Evolutionary conservation across 2,113 vertebrate genomes (phyloP).

Genomic region (Semicossyphus pulcher): DNA sequence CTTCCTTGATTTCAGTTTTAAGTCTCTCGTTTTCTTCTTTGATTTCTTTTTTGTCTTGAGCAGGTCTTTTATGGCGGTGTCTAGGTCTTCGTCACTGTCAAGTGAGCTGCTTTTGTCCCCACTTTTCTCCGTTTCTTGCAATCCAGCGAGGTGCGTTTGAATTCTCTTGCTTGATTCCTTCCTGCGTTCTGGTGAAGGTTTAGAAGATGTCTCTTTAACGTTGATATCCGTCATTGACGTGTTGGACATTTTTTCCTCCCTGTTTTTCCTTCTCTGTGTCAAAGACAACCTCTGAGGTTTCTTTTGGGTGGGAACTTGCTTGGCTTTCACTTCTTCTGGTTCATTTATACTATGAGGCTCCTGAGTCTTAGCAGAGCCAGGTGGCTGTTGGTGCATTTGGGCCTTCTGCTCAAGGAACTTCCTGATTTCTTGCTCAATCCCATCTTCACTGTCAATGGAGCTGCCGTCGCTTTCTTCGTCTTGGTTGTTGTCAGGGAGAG

Average conservation of each 20-base stretch:
- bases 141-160: constrained; percentile 19
- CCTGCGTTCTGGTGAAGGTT: constrained; percentile 36
- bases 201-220: constrained; percentile 31
- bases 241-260: constrained; percentile 54
- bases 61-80: constrained; percentile 93
- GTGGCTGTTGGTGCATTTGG: constrained; percentile 80
- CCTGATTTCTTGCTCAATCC: constrained; percentile 95
- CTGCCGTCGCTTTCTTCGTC: constrained; percentile 85
- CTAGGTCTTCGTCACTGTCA: constrained; percentile 96
- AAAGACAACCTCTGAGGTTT: constrained; percentile 76
- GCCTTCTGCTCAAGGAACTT: constrained; percentile 93
- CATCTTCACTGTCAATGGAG: constrained; percentile 93
- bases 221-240: constrained; percentile 14
- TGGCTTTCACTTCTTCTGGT: constrained; percentile 48
- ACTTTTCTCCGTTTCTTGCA: constrained; percentile 65
- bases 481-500: constrained; percentile 34
- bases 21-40: constrained; percentile 86
- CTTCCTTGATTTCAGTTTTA: constrained; percentile 83
- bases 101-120: constrained; percentile 95
- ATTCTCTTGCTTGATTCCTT: constrained; percentile 45
- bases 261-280: constrained; percentile 80
- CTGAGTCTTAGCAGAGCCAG: constrained; percentile 32
- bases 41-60: constrained; percentile 91
- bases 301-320: constrained; percentile 49
- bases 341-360: constrained; percentile 23